phyloP scores from a whole-genome alignment of 37 sponge, comb jelly and placozoan species.

The Ephydatia muelleri region DNA sequence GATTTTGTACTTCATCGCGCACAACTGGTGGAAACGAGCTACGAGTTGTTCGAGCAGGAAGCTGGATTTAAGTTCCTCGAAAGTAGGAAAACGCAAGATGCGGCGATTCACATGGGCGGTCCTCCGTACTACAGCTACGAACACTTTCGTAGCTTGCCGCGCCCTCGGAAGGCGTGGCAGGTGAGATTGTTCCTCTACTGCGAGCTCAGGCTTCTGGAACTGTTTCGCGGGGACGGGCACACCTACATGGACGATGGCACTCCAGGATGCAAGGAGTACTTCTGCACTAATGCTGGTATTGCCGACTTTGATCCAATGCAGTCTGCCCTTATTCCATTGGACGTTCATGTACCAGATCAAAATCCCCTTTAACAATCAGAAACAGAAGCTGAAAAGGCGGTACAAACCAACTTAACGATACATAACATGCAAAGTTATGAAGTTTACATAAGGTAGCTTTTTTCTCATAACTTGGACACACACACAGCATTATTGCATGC shows the following conservation, averaged over 20 bases:
- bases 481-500: not conserved
- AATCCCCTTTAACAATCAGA: not conserved
- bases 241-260: slow-evolving; percentile 16
- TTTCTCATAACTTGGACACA: not conserved
- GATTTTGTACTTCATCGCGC: slow-evolving; percentile 24
- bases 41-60: slow-evolving; percentile 42
- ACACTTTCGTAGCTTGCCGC: slow-evolving; percentile 30
- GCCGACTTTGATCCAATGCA: not conserved
- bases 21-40: not conserved
- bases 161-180: slow-evolving; percentile 56
- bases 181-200: slow-evolving; percentile 72
- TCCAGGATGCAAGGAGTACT: slow-evolving; percentile 10
- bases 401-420: not conserved
- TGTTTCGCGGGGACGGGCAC: slow-evolving; percentile 66
- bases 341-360: slow-evolving; percentile 14
- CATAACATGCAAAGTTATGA: too few relatives aligned
- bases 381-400: not conserved
- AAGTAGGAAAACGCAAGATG: slow-evolving; percentile 10
- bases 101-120: not conserved
- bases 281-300: slow-evolving; percentile 22
- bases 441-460: too few relatives aligned
- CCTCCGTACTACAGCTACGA: slow-evolving; percentile 54
- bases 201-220: slow-evolving; percentile 61
- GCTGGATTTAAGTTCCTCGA: slow-evolving; percentile 55
- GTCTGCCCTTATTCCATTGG: slow-evolving; percentile 11